Evolutionary conservation across 2,113 vertebrate species (phyloP).

Genomic region (Telmatochromis sp.): DNA sequence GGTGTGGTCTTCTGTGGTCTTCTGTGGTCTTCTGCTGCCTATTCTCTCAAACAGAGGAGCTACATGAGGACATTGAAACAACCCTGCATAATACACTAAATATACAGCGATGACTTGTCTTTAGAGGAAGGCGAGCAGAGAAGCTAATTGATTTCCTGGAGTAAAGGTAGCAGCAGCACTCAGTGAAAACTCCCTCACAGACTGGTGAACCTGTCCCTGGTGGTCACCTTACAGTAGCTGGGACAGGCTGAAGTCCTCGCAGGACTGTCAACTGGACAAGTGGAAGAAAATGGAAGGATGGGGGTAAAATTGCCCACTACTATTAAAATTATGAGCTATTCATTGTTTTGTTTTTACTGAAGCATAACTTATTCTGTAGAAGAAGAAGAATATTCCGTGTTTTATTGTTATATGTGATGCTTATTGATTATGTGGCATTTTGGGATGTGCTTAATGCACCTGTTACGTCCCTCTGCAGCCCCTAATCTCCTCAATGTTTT

Average conservation of each 20-base stretch:
- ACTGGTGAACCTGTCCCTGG: not conserved
- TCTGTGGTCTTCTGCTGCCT: not conserved
- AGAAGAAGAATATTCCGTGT: not conserved
- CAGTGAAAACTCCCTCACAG: not conserved
- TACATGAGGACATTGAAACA: not conserved
- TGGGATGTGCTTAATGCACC: not conserved
- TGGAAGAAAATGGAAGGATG: not conserved
- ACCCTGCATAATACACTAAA: not conserved
- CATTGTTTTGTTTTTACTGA: not conserved
- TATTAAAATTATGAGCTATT: not conserved
- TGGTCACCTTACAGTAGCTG: not conserved
- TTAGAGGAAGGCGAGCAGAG: not conserved
- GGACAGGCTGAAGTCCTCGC: fast-evolving
- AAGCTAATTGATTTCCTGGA: not conserved
- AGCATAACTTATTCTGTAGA: not conserved
- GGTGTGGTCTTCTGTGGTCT: not conserved
- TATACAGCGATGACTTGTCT: fast-evolving
- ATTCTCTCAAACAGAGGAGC: not conserved
- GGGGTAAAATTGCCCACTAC: not conserved
- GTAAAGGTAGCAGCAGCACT: not conserved
- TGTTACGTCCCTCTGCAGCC: not conserved
- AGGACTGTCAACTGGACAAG: not conserved
- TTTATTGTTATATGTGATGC: not conserved
- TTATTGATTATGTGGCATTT: not conserved
- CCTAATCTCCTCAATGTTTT: not conserved